phyloP scores from a whole-genome alignment of 2,113 vertebrate genomes.

The Notechis scutatus region DNA sequence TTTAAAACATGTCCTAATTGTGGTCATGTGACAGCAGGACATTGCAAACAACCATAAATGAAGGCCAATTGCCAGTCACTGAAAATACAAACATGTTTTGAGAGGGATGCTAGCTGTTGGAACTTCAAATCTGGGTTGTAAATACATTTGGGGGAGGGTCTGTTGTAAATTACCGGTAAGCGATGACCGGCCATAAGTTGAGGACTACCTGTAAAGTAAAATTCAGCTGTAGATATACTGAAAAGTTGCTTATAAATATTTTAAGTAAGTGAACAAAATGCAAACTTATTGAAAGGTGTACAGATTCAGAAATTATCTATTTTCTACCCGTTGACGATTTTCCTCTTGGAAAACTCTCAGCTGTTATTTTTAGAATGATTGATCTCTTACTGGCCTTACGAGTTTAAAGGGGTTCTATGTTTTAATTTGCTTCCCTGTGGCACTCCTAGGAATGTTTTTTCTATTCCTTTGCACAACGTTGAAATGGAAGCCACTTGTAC shows the following conservation, averaged over 20 bases:
- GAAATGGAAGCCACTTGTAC: neutral
- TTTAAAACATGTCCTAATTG: neutral
- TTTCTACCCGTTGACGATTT: neutral
- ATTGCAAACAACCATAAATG: neutral
- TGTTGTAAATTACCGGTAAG: neutral
- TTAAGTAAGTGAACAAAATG: neutral
- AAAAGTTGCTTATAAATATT: neutral
- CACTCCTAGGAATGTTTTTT: neutral
- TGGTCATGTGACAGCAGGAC: neutral
- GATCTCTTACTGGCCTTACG: neutral
- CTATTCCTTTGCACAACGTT: neutral
- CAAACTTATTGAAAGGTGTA: neutral
- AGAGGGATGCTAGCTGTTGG: neutral
- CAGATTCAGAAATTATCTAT: neutral
- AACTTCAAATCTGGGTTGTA: neutral
- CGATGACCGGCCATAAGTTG: neutral
- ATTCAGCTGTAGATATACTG: neutral
- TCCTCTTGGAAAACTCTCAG: neutral
- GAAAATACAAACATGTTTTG: neutral
- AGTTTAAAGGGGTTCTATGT: neutral
- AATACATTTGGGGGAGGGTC: neutral
- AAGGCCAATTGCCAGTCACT: neutral
- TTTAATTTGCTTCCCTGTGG: neutral
- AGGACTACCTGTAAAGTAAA: neutral
- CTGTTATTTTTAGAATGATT: neutral